Conservation (phyloP, 2,113 vertebrate genomes). For the Toxotes jaculatrix region DNA sequence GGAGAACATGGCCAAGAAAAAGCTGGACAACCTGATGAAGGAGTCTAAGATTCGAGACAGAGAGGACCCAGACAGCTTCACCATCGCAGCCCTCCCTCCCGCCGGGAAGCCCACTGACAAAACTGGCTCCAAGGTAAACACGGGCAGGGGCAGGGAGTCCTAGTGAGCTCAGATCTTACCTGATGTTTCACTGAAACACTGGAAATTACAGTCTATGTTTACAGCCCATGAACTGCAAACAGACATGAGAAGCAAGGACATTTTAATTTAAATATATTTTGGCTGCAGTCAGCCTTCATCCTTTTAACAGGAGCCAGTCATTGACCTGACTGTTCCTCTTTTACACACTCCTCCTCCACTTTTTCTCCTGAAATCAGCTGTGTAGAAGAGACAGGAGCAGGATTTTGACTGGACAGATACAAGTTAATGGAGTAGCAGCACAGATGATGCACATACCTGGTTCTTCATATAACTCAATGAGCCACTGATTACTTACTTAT, state of each 20-base stretch:
- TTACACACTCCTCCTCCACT: neutral
- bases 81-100: constrained; percentile 85
- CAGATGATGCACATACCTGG: too few species aligned
- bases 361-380: neutral
- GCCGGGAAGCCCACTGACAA: constrained; percentile 81
- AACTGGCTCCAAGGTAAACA: constrained; percentile 80
- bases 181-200: neutral
- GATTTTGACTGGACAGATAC: neutral
- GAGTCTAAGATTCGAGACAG: constrained; percentile 96
- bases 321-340: neutral
- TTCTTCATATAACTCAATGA: too few species aligned
- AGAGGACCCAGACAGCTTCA: constrained; percentile 93
- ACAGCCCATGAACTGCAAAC: neutral
- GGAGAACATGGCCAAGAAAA: constrained; percentile 95
- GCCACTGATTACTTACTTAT: too few species aligned
- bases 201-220: neutral
- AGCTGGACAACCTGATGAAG: constrained; percentile 94
- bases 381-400: neutral
- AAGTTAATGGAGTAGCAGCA: too few species aligned
- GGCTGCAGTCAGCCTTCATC: neutral
- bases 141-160: constrained; percentile 5
- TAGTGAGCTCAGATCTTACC: neutral
- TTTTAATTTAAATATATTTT: neutral
- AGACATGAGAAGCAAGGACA: neutral
- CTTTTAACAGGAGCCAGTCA: neutral